These are phyloP conservation scores for Synanthedon andrenaeformis DNA, from an alignment of 2,888 invertebrate genomes.

Conservation along the genomic window DNA sequence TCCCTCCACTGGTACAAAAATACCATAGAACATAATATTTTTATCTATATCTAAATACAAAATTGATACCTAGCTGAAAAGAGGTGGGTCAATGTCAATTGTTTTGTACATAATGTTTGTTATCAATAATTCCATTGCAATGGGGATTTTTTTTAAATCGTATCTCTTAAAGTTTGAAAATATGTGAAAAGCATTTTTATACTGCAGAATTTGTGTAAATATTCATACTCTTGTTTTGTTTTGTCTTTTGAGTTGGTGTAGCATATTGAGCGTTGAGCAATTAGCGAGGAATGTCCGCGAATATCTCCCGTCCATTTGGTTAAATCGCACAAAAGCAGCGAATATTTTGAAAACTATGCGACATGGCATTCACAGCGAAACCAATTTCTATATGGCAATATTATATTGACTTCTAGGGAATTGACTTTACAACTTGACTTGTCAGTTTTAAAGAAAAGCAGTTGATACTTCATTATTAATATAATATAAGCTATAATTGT, in stretches of 20 bases:
- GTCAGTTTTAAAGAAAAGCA: no score
- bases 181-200: conserved; percentile 1
- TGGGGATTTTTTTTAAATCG: no score
- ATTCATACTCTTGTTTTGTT: conserved; percentile 48
- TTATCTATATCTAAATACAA: no score
- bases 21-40: no score
- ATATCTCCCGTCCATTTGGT: conserved; percentile 40
- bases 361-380: background rate
- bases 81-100: no score
- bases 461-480: background rate
- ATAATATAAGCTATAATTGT: background rate
- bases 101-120: no score
- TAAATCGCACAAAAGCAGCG: conserved; percentile 18
- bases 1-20: no score
- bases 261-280: conserved; percentile 53
- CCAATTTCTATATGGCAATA: no score
- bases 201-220: conserved; percentile 19
- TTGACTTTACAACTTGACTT: no score
- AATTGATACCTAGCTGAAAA: no score
- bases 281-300: conserved; percentile 49
- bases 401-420: no score
- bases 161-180: background rate
- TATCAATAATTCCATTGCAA: no score
- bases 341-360: conserved; percentile 10
- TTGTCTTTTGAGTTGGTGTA: conserved; percentile 46